Conservation (phyloP, 2,888 invertebrate genomes). For the Drosophila histrio region DNA sequence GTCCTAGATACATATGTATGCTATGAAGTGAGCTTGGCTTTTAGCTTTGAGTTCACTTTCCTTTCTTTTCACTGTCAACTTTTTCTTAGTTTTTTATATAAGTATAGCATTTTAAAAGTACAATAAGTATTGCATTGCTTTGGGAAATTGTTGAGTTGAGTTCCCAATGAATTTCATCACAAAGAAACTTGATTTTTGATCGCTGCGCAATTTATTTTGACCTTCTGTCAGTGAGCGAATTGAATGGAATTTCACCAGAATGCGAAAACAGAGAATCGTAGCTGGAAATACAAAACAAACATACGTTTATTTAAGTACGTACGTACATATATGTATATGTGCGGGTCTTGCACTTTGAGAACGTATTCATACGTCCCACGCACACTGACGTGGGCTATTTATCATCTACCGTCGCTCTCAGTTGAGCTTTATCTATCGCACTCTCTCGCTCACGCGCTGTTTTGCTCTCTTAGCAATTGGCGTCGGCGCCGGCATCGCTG, state of each 20-base stretch:
- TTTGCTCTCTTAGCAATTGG: neutral
- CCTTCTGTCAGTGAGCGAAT: neutral
- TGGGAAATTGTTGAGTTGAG: neutral
- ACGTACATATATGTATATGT: neutral
- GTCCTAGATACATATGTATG: constrained; percentile 1
- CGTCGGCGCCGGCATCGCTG: constrained; percentile 15
- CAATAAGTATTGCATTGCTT: neutral
- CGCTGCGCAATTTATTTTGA: constrained; percentile 3
- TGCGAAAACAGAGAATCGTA: constrained; percentile 21
- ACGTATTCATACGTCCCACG: neutral
- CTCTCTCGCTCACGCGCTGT: neutral
- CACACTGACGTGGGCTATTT: constrained; percentile 15
- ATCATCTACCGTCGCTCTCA: constrained; percentile 10
- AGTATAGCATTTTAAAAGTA: too few species aligned
- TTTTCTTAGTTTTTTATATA: neutral
- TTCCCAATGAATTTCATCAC: constrained; percentile 13
- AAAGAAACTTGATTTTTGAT: neutral
- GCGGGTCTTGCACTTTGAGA: neutral
- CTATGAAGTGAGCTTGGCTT: neutral
- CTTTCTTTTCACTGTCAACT: neutral
- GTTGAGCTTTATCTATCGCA: constrained; percentile 19
- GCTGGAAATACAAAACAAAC: neutral
- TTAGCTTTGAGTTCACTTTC: neutral
- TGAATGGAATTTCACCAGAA: constrained; percentile 35
- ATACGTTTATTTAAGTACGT: neutral